Evolutionary conservation across 2,888 invertebrate species (phyloP), one percentile per base, ranked within the genome.

Genomic region (Argyresthia goedartella): DNA sequence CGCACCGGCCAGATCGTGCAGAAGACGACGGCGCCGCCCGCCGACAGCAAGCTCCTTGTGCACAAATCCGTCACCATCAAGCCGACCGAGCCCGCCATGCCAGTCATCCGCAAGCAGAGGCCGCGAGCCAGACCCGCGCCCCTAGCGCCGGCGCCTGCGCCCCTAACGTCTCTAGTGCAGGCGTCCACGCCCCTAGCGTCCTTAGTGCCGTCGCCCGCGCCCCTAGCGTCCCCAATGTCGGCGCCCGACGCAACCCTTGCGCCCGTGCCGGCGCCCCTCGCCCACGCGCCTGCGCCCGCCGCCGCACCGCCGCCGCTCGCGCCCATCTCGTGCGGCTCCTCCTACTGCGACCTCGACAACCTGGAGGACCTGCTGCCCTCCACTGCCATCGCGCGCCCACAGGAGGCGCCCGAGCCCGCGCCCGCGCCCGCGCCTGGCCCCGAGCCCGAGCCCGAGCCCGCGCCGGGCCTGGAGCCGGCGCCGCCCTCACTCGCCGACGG

Each of bases 311-410:
- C 75, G 52, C 73, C 75, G 13, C 74, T 74, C 8, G 65, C 71
- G 2, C 66, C 67, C 52, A 49, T 76, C 35, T 66, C 65, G 50
- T 52, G 61, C 50, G 16, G 54, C 7, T 36, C 16, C 25, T 59
- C 66, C 44, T 78, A 70, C 56, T 52, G 73, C 0, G 81, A 80
- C 33, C 71, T 81, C 50, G 82, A 86, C 1, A 82, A 87, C 56
- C 71, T 85, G 51, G 87, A 87, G 59, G 87, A 87, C 55, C 60
- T 87, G 48, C 63, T 87, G 49, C 87, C 87, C 0, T 81, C 86
- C 14, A 85, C 86, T 6, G 79, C 87, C 1, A 86, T 87, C 42
- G 76, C 69, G 39, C 73, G 79, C 1, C n/a, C n/a, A n/a, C n/a
- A n/a, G n/a, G n/a, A n/a, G n/a, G 76, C 81, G 54, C 61, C 62